Evolutionary conservation across 2,113 vertebrate species (phyloP), one percentile per base, ranked within the genome.

Genomic region (Limanda limanda): DNA sequence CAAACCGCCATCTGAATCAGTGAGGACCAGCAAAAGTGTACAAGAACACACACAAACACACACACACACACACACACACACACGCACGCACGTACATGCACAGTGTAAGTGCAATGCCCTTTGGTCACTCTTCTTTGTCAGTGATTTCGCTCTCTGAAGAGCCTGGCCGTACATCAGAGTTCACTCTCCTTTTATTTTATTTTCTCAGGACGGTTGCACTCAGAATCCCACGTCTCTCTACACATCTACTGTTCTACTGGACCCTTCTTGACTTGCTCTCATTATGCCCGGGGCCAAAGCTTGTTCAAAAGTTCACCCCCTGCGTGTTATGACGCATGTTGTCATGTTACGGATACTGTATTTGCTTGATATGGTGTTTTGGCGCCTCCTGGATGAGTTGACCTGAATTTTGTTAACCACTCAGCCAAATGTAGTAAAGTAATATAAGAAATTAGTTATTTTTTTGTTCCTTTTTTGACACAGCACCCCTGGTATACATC

Each of bases 201-300:
- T 66, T 76, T 81, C 73, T 86, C 58, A 45, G 54, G 64, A 56
- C 76, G 73, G 57, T 62, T 74, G 21, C 68, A 52, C 79, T 80
- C 64, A 5, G 82, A 88, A 88, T 82, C 61, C 17, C 58, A n/a
- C 76, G 31, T 37, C 27, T 42, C 11, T 42, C 40, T 12, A 13
- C 31, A n/a, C 84, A 62, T 12, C 27, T 58, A 11, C 56, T 10
- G 5, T 47, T 40, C 60, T 48, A 23, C 59, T 68, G 80, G 48
- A 56, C 62, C 67, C 35, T 23, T 63, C 54, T 54, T 58, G 76
- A 74, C 61, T 25, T 18, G 78, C 63, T 78, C 0, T 23, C 62
- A n/a, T 54, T 74, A 10, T 40, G 76, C 77, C 67, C 62, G 5
- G 0, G 64, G 78, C 75, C 64, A 56, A 72, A 71, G 51, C 5